Percentiles rank a stretch among this genome's conserved stretches.
These are phyloP conservation scores for Sebastes variabilis DNA, from an alignment of 2,797 vertebrate genomes.

Conservation along the genomic window DNA sequence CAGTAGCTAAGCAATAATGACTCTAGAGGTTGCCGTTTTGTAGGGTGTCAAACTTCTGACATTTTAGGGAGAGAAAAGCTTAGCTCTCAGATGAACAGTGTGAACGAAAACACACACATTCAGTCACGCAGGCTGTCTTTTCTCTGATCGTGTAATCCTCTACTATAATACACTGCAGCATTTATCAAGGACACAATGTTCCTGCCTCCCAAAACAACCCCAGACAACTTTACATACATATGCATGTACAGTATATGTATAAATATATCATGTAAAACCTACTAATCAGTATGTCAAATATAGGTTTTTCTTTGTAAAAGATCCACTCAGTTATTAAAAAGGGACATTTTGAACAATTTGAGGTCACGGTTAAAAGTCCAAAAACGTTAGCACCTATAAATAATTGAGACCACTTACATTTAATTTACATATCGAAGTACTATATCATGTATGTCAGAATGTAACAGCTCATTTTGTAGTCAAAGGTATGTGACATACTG, in stretches of 20 bases:
- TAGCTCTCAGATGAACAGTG: conserved; percentile 4
- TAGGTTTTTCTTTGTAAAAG: not conserved
- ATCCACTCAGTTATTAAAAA: not conserved
- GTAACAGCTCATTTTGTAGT: not conserved
- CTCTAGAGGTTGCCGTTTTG: conserved; percentile 1
- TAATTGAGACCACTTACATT: not conserved
- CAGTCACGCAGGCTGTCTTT: not conserved
- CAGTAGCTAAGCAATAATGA: conserved; percentile 27
- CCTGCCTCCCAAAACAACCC: not conserved
- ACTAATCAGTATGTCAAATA: not conserved
- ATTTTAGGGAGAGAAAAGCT: conserved; percentile 56
- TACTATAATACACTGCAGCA: not conserved
- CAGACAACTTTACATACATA: not conserved
- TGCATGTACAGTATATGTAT: not conserved
- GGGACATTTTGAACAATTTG: not conserved
- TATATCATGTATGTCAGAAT: not conserved
- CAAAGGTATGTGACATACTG: not conserved
- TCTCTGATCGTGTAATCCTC: not conserved
- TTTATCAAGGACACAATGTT: not conserved
- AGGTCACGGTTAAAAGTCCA: not conserved
- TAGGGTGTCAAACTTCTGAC: conserved; percentile 46
- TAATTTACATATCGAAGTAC: not conserved
- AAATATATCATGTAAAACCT: not conserved
- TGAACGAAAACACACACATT: conserved; percentile 8
- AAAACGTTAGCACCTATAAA: not conserved